These are phyloP conservation scores for Drosophila jambulina DNA, from an alignment of 1,140 invertebrate species.

Conservation along the genomic window DNA sequence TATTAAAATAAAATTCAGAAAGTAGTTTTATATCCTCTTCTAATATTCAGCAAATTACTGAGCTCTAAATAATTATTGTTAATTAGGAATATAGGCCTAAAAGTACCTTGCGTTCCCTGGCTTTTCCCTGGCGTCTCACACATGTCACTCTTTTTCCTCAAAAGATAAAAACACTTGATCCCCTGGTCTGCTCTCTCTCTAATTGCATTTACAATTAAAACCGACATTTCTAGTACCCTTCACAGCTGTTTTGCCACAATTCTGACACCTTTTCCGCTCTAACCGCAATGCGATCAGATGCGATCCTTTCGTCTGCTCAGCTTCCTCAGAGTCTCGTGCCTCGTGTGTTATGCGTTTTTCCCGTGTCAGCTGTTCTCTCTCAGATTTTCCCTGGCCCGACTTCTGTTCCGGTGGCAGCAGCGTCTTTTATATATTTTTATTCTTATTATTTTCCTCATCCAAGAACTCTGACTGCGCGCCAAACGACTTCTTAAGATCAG, in stretches of 20 bases:
- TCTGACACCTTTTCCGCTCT: slow-evolving; percentile 63
- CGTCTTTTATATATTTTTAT: slow-evolving; percentile 16
- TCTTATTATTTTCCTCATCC: slow-evolving; percentile 13
- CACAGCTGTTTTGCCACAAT: slow-evolving; percentile 58
- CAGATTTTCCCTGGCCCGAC: slow-evolving; percentile 58
- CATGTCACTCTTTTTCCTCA: slow-evolving; percentile 22
- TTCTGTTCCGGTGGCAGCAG: slow-evolving; percentile 32
- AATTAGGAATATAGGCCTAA: background rate
- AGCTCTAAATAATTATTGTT: background rate
- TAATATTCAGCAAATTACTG: background rate
- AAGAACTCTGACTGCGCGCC: slow-evolving; percentile 54
- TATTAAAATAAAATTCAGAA: background rate
- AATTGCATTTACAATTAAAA: slow-evolving; percentile 65
- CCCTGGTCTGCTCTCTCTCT: background rate
- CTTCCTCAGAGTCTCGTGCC: slow-evolving; percentile 28
- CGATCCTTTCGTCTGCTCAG: slow-evolving; percentile 31
- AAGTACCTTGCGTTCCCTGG: too few species aligned
- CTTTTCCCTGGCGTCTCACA: slow-evolving; percentile 43
- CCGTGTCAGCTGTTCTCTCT: slow-evolving; percentile 72
- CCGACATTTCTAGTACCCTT: slow-evolving; percentile 11
- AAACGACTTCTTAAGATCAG: slow-evolving; percentile 45
- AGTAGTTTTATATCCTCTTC: background rate
- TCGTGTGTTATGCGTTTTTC: slow-evolving; percentile 41
- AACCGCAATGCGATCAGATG: slow-evolving; percentile 62
- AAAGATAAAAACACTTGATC: slow-evolving; percentile 31